Evolutionary conservation across 2,797 vertebrate genomes (phyloP), one percentile per base, ranked within the genome.

Genomic region (Chelonia mydas): DNA sequence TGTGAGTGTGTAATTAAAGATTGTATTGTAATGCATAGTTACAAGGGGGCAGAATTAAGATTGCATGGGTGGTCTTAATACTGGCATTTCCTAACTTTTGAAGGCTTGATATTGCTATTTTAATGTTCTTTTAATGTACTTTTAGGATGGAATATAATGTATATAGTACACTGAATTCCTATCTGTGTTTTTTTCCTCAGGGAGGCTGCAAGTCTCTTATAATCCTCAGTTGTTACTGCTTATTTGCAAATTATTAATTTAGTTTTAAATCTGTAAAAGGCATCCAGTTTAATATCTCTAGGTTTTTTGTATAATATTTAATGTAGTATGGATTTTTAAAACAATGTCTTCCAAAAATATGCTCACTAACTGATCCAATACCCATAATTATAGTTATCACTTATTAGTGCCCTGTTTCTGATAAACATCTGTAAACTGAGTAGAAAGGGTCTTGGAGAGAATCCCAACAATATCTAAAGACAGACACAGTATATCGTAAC

Each of bases 1-100:
- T 15, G 90, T 92, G 83, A 93, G 49, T 28, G 53, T 37, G 21
- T 61, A 86, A 68, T 51, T 95, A 90, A 74, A 94, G n/a, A 47
- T 86, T 31, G 45, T 68, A 90, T 76, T 41, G 31, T 54, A 61
- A 85, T 77, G 7, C 86, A 6, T 77, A 13, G 82, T 92, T 89
- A 53, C 50, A 65, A 9, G 85, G 76, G 78, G 49, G 41, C 57
- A 57, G 28, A 57, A 12, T 86, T 21, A 86, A 82, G 27, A 33
- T 85, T 85, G 16, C 49, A 82, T 89, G 76, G 81, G 49, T 68
- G 86, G 37, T 16, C 72, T 47, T 80, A 87, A 37, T 81, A 87
- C 6, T 47, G 16, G 33, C 87, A 23, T 57, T 90, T 92, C 10
- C 1, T 91, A 47, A 84, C 61, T 87, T 61, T 57, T 57, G 17